Conservation (phyloP, 1,140 invertebrate genomes). For the Tetramorium alpestre region DNA sequence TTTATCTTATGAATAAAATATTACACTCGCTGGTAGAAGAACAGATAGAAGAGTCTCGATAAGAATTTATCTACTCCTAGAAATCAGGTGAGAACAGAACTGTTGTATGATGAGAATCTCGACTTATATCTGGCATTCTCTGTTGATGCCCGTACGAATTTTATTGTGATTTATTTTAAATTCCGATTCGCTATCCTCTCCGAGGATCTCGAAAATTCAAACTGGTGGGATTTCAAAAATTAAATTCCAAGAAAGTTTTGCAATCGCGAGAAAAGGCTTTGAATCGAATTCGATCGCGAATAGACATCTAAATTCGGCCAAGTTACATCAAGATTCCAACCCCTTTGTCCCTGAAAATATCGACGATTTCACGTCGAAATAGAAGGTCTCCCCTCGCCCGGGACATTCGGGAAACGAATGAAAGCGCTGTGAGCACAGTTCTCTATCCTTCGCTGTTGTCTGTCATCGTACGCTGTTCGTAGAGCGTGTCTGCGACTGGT, state of each 20-base stretch:
- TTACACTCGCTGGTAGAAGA: not conserved
- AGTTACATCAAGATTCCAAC: not conserved
- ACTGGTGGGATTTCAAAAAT: not conserved
- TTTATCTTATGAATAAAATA: conserved; percentile 42
- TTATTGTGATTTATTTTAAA: not conserved
- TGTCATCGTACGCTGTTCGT: not conserved
- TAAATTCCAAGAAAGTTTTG: not conserved
- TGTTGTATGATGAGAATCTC: not conserved
- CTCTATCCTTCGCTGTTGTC: not conserved
- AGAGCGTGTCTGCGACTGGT: conserved; percentile 42
- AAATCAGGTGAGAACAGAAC: not conserved
- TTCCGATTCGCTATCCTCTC: not conserved
- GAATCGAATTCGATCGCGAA: not conserved
- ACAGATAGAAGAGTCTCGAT: not conserved
- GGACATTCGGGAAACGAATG: conserved; percentile 12
- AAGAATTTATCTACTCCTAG: not conserved
- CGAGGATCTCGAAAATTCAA: not conserved
- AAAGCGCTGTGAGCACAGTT: not conserved
- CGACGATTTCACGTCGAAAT: not conserved
- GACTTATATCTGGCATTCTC: not conserved
- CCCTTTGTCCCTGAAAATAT: not conserved
- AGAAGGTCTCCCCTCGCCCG: not conserved
- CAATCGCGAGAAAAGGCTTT: not conserved
- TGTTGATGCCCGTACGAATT: not conserved
- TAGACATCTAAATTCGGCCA: not conserved